phyloP scores from a whole-genome alignment of 2,888 invertebrate genomes.

The Eilema caniola region DNA sequence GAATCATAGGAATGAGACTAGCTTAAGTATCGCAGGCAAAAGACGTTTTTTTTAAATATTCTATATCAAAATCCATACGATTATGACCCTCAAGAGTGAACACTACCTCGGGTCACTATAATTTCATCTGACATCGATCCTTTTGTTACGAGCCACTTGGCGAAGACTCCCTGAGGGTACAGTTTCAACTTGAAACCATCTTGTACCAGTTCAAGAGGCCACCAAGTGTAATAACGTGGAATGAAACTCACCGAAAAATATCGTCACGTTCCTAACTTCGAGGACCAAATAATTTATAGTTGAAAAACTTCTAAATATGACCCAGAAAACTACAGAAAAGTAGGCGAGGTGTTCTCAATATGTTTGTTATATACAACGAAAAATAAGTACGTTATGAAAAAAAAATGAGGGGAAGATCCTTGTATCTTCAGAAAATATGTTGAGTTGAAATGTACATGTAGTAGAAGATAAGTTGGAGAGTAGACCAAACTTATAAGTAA shows the following conservation, averaged over 20 bases:
- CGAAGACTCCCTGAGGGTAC: not conserved
- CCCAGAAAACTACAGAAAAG: not conserved
- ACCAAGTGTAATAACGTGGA: constrained; percentile 14
- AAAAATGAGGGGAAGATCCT: not conserved
- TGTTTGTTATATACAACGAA: not conserved
- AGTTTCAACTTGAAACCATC: constrained; percentile 10
- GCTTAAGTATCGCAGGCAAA: too few relatives aligned
- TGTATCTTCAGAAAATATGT: not conserved
- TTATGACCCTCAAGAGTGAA: not conserved
- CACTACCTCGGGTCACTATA: constrained; percentile 11
- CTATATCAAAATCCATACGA: not conserved
- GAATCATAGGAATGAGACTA: too few relatives aligned
- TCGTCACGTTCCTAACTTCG: constrained; percentile 4
- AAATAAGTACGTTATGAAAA: not conserved
- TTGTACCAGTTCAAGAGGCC: constrained; percentile 14
- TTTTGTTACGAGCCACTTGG: constrained; percentile 11
- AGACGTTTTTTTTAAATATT: too few relatives aligned
- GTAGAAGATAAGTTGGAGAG: too few relatives aligned
- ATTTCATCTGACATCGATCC: constrained; percentile 7
- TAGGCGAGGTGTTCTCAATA: not conserved
- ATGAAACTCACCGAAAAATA: not conserved
- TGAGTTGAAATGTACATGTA: not conserved
- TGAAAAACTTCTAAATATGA: not conserved
- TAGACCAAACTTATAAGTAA: too few relatives aligned
- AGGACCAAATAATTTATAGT: constrained; percentile 5